phyloP scores from a whole-genome alignment of 2,888 invertebrate genomes.

The Cryptocephalus primarius region DNA sequence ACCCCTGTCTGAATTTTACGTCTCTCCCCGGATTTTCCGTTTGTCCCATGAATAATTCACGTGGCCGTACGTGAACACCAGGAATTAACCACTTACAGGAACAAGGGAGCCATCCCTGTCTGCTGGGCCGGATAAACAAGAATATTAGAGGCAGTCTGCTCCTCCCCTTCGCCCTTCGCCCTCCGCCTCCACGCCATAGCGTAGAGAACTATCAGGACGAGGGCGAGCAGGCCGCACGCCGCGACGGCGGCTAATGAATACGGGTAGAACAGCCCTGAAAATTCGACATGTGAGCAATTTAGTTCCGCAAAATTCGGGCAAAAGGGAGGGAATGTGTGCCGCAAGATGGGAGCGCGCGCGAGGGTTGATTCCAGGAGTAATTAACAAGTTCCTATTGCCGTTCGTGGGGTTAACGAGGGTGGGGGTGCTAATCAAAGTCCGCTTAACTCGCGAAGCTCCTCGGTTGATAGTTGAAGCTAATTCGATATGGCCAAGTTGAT shows the following conservation, averaged over 20 bases:
- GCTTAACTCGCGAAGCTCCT: too few species aligned
- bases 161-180: conserved; percentile 31
- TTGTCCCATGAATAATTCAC: too few species aligned
- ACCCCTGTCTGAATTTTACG: too few species aligned
- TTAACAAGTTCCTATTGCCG: too few species aligned
- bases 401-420: too few species aligned
- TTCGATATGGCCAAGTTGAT: too few species aligned
- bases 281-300: conserved; percentile 3
- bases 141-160: conserved; percentile 46
- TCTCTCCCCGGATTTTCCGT: too few species aligned
- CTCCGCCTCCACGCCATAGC: conserved; percentile 36
- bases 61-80: too few species aligned
- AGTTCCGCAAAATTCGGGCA: background rate
- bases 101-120: conserved; percentile 44
- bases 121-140: conserved; percentile 54
- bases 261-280: conserved; percentile 28
- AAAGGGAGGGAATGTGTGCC: background rate
- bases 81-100: conserved; percentile 42
- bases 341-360: too few species aligned
- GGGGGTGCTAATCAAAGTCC: too few species aligned
- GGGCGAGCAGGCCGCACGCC: conserved; percentile 35
- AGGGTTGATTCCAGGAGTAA: too few species aligned
- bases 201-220: conserved; percentile 27
- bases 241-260: conserved; percentile 23
- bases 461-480: too few species aligned